Conservation (phyloP, 2,113 vertebrate genomes). For the Amphiprion percula region DNA sequence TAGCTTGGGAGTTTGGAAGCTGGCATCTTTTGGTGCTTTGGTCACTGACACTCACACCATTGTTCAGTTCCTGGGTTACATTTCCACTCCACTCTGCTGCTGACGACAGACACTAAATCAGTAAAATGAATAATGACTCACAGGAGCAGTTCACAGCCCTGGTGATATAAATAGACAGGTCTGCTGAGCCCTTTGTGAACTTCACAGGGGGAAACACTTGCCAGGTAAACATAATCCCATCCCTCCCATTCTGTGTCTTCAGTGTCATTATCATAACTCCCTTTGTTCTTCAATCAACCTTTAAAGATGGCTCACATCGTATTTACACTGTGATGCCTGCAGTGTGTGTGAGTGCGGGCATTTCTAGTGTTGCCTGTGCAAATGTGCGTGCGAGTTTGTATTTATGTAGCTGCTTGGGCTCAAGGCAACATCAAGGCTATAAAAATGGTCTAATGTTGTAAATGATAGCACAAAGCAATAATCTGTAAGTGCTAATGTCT, state of each 20-base stretch:
- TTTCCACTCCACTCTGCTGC: not conserved
- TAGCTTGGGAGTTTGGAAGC: not conserved
- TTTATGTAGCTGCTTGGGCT: constrained; percentile 10
- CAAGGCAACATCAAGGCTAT: constrained; percentile 12
- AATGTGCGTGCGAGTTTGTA: constrained; percentile 27
- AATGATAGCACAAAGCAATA: constrained; percentile 42
- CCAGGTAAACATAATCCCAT: constrained; percentile 50
- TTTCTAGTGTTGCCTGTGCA: not conserved
- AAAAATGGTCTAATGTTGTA: constrained; percentile 15
- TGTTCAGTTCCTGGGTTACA: not conserved
- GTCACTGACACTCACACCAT: not conserved
- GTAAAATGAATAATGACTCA: constrained; percentile 11
- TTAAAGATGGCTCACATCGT: constrained; percentile 34
- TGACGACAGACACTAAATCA: constrained; percentile 3
- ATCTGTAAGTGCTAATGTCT: constrained; percentile 42
- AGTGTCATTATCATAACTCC: constrained; percentile 37
- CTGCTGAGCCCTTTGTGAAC: constrained; percentile 24
- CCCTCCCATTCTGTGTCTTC: not conserved
- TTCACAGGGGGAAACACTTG: constrained; percentile 30
- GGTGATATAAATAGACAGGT: constrained; percentile 38
- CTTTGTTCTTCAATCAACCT: constrained; percentile 60
- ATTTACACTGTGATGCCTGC: constrained; percentile 5
- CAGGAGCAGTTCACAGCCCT: constrained; percentile 14
- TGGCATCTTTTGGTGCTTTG: not conserved
- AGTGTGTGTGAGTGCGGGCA: not conserved